These are phyloP conservation scores for Pheosia gnoma DNA, from an alignment of 2,888 invertebrate genomes.

Conservation along the genomic window DNA sequence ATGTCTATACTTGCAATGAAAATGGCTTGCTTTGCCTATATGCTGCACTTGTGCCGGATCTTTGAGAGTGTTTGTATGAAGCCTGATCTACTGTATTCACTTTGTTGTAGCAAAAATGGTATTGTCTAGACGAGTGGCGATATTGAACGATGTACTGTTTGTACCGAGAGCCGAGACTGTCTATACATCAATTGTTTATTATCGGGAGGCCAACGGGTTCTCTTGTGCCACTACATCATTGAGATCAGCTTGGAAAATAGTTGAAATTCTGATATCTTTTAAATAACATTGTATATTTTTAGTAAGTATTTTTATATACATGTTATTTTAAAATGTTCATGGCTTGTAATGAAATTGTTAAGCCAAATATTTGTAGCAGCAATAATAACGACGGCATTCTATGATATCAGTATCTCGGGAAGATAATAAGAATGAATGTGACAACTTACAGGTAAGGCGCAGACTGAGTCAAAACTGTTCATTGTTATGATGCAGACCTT, in stretches of 20 bases:
- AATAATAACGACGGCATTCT: not conserved
- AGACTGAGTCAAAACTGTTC: too few species aligned
- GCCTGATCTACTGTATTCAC: not conserved
- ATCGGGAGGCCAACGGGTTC: not conserved
- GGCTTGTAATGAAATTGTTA: not conserved
- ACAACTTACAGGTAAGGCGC: too few species aligned
- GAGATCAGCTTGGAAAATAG: not conserved
- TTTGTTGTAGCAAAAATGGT: not conserved
- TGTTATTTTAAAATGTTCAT: not conserved
- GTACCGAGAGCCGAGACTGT: not conserved
- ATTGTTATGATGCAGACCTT: too few species aligned
- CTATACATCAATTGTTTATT: not conserved
- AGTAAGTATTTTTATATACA: not conserved
- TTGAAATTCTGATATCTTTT: not conserved
- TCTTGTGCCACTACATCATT: not conserved
- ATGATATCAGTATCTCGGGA: not conserved
- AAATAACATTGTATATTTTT: not conserved
- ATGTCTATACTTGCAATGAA: too few species aligned
- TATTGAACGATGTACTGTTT: constrained; percentile 4
- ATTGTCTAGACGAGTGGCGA: constrained; percentile 6
- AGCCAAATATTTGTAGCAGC: too few species aligned
- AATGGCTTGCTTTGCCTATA: too few species aligned
- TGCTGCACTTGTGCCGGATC: too few species aligned
- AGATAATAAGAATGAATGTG: too few species aligned
- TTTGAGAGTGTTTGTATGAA: not conserved